Conservation (phyloP, 2,888 invertebrate genomes). For the Nebria brevicollis region DNA sequence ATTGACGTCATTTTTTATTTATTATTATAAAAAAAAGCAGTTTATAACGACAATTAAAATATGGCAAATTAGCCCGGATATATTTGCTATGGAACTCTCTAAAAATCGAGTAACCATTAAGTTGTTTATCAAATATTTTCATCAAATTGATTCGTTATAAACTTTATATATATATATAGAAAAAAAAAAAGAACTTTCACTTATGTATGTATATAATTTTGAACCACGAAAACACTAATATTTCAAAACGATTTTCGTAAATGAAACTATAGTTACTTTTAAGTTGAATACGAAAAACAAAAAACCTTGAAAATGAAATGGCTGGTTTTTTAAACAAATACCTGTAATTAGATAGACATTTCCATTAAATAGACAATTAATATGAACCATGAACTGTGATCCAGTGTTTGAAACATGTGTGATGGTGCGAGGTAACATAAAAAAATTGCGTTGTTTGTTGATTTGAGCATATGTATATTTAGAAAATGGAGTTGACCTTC, state of each 20-base stretch:
- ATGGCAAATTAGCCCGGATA: too few species aligned
- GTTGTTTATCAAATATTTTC: background rate
- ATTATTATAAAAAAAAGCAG: too few species aligned
- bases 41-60: too few species aligned
- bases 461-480: background rate
- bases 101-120: background rate
- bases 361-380: background rate
- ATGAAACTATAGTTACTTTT: too few species aligned
- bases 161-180: background rate
- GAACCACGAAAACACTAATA: background rate
- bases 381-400: background rate
- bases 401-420: background rate
- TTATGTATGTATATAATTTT: background rate
- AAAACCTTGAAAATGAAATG: background rate
- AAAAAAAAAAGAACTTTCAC: background rate
- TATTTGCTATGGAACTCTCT: background rate
- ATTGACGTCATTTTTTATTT: too few species aligned
- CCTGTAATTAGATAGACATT: background rate
- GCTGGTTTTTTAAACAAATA: background rate
- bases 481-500: background rate
- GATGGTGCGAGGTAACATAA: background rate
- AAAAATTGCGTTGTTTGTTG: background rate
- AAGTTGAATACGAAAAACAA: too few species aligned
- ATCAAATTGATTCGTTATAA: background rate
- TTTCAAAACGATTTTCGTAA: background rate